Percentiles rank a stretch among this genome's conserved stretches.
Conservation (phyloP, 2,113 vertebrate species). For the Micronycteris hirsuta region DNA sequence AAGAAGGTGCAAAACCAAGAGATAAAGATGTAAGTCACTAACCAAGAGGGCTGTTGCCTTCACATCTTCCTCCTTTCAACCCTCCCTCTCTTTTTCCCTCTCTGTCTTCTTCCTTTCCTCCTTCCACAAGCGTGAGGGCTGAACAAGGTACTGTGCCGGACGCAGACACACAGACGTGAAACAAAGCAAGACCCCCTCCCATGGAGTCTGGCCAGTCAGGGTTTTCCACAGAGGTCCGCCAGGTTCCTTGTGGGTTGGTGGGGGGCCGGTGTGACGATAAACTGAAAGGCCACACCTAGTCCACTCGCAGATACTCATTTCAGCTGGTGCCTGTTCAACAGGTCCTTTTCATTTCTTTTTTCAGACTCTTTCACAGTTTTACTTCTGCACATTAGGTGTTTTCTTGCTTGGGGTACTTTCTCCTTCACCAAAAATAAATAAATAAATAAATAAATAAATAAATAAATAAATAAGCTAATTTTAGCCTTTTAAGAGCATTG, state of each 20-base stretch:
- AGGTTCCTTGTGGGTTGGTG: background rate
- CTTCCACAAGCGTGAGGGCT: background rate
- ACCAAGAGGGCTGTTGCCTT: background rate
- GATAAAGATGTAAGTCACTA: background rate
- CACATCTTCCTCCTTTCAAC: background rate
- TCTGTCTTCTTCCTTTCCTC: background rate
- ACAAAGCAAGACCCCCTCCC: background rate
- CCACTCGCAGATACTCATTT: background rate
- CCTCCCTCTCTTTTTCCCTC: background rate
- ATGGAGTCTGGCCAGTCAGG: background rate
- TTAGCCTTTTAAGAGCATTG: background rate
- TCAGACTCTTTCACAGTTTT: background rate
- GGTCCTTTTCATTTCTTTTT: background rate
- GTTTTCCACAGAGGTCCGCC: background rate
- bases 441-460: background rate
- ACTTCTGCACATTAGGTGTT: background rate
- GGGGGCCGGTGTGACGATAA: no score
- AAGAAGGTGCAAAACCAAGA: constrained; percentile 13
- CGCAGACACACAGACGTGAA: background rate
- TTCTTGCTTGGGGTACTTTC: background rate
- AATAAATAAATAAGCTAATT: background rate
- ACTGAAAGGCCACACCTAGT: background rate
- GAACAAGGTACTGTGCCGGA: background rate
- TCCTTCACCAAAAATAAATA: background rate
- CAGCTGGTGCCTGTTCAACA: background rate